A percentile compares a stretch with the other conserved stretches of the same genome.
phyloP scores from a whole-genome alignment of 2,888 invertebrate genomes.

The Tinea semifulvella region DNA sequence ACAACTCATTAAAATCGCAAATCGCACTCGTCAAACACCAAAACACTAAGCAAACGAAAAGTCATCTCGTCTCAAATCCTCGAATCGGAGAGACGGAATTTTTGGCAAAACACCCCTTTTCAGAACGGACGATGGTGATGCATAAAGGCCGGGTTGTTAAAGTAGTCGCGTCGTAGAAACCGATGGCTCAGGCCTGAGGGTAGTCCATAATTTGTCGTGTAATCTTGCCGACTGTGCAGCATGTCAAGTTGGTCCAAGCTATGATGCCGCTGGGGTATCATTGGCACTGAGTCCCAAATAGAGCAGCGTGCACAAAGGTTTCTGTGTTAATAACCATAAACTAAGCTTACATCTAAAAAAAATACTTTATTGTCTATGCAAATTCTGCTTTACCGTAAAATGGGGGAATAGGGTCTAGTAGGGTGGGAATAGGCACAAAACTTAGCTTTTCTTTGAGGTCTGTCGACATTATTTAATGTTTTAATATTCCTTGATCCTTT shows the following conservation, averaged over 20 bases:
- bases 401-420: no score
- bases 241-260: conserved; percentile 59
- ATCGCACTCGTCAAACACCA: conserved; percentile 11
- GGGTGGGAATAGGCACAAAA: no score
- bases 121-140: conserved; percentile 60
- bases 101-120: conserved; percentile 61
- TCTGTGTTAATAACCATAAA: no score
- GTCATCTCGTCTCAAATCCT: conserved; percentile 35
- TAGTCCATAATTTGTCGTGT: conserved; percentile 36
- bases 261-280: conserved; percentile 51
- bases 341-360: no score
- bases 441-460: no score
- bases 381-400: no score
- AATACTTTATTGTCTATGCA: no score
- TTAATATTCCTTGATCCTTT: no score
- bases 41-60: conserved; percentile 12
- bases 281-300: conserved; percentile 28
- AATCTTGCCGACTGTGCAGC: conserved; percentile 49
- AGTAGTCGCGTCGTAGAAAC: conserved; percentile 45
- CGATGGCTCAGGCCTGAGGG: conserved; percentile 28
- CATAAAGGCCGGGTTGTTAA: conserved; percentile 47
- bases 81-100: conserved; percentile 55
- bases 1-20: conserved; percentile 9
- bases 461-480: no score
- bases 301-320: conserved; percentile 46